A percentile compares a stretch with the other conserved stretches of the same genome.
Conservation (phyloP, 1,140 invertebrate species). For the Orius laevigatus region DNA sequence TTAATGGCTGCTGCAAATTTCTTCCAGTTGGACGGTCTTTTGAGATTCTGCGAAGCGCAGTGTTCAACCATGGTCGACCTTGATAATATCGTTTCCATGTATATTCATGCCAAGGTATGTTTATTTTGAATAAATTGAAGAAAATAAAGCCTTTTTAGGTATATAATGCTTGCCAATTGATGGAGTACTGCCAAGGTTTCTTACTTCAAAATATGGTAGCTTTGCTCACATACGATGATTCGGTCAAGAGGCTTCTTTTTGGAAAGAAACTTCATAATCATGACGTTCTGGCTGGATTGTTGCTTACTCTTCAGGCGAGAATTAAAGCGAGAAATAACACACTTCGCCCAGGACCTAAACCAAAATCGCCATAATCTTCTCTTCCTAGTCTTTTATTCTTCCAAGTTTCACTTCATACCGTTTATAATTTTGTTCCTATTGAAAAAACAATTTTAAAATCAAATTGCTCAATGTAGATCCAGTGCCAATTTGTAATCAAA, state of each 20-base stretch:
- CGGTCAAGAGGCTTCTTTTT: constrained; percentile 70
- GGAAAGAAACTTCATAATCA: constrained; percentile 80
- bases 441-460: no score
- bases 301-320: constrained; percentile 60
- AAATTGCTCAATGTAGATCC: no score
- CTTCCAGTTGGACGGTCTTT: constrained; percentile 71
- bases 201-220: constrained; percentile 85
- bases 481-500: no score
- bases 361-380: constrained; percentile 2
- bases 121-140: constrained; percentile 5
- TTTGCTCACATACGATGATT: constrained; percentile 78
- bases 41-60: constrained; percentile 68
- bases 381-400: no score
- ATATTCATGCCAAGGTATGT: constrained; percentile 75
- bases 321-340: constrained; percentile 40
- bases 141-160: constrained; percentile 37
- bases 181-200: constrained; percentile 83
- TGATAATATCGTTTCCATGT: constrained; percentile 81
- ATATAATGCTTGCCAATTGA: constrained; percentile 66
- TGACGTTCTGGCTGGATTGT: constrained; percentile 66
- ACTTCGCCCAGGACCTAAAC: constrained; percentile 15
- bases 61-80: constrained; percentile 69
- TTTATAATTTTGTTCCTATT: no score
- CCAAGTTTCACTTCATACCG: no score
- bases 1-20: constrained; percentile 83